Evolutionary conservation across 2,113 vertebrate genomes (phyloP).

Genomic region (Meles meles): DNA sequence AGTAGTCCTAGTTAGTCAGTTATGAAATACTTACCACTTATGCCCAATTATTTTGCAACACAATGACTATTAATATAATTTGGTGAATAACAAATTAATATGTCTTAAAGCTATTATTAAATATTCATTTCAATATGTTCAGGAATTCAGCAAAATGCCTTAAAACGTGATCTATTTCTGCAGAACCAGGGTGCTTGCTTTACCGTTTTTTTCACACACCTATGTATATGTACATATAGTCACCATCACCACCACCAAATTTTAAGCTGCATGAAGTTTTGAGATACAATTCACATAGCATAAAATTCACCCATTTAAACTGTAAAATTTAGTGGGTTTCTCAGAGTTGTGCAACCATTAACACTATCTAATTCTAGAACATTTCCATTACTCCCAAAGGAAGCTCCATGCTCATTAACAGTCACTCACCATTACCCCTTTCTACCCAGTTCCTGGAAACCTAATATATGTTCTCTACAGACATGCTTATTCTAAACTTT

Average conservation of each 20-base stretch:
- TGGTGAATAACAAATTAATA: background rate
- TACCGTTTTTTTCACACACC: background rate
- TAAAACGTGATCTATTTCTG: background rate
- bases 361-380: background rate
- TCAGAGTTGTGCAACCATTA: background rate
- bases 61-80: background rate
- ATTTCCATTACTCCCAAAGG: background rate
- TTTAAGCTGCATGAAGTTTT: background rate
- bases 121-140: background rate
- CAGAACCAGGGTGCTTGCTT: background rate
- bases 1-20: background rate
- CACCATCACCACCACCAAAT: background rate
- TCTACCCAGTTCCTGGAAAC: background rate
- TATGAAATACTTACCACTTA: background rate
- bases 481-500: background rate
- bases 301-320: background rate
- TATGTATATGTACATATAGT: background rate
- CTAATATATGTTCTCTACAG: background rate
- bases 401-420: background rate
- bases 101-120: background rate
- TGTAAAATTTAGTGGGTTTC: background rate
- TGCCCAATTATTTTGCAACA: background rate
- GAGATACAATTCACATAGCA: background rate
- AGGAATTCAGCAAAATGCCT: constrained; percentile 15
- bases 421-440: background rate